These are phyloP conservation scores for Tridacna crocea DNA, from an alignment of 2,888 invertebrate species.

Conservation along the genomic window DNA sequence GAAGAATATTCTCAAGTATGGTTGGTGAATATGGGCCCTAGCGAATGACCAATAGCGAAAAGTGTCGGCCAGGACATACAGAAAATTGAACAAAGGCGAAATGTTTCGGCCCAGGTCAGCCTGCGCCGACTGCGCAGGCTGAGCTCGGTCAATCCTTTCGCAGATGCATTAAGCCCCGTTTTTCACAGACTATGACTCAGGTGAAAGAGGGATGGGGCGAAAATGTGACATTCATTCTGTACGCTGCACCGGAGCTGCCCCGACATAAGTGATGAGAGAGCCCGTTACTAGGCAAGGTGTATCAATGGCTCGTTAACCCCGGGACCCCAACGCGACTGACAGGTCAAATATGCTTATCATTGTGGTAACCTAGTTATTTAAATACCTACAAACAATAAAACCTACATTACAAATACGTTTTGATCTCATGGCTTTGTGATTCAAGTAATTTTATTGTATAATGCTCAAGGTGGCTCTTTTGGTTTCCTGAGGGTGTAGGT, in stretches of 20 bases:
- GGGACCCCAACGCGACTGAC: background rate
- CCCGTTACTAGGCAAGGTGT: slow-evolving; percentile 16
- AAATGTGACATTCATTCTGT: background rate
- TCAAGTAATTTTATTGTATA: too few species aligned
- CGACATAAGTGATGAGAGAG: background rate
- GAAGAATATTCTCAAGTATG: too few species aligned
- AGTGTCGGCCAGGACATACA: too few species aligned
- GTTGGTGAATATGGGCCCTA: too few species aligned
- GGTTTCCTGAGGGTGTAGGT: too few species aligned
- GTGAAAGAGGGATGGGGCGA: background rate
- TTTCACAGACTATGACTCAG: background rate
- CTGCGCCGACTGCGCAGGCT: background rate
- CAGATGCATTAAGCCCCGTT: too few species aligned
- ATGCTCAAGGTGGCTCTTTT: too few species aligned
- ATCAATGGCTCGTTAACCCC: slow-evolving; percentile 24
- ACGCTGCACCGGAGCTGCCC: background rate
- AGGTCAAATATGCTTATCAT: slow-evolving; percentile 24
- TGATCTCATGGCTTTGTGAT: slow-evolving; percentile 8
- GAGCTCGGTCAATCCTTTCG: background rate
- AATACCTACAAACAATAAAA: slow-evolving; percentile 23
- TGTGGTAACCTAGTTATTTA: slow-evolving; percentile 13
- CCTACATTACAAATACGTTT: slow-evolving; percentile 14
- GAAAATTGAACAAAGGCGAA: too few species aligned
- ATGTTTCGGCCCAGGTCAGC: too few species aligned
- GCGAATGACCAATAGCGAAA: too few species aligned